Evolutionary conservation across 2,888 invertebrate species (phyloP), one percentile per base, ranked within the genome.

Genomic region (Lagria hirta): DNA sequence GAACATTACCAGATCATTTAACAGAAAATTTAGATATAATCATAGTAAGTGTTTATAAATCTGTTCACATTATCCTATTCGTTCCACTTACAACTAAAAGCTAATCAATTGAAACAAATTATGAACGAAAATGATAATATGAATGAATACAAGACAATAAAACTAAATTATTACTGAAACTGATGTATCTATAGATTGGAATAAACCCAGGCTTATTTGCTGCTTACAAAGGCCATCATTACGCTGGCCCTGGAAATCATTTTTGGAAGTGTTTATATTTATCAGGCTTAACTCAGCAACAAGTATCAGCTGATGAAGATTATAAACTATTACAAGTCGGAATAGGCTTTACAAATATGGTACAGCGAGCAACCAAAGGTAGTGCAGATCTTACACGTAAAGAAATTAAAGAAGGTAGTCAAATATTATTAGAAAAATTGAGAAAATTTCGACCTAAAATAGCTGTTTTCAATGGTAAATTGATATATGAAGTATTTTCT

Each of bases 301-400:
- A 93, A 69, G 87, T 97, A 86, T 93, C 88, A 61, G 94, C 96
- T 2, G 93, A 95, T 65, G 96, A 97, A 73, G 97, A 98, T 73
- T 90, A 86, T 68, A 92, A 92, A 75, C 75, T 97, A 44, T 73
- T 95, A 36, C 89, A 93, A 72, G 88, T 88, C 70, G 96, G 97
- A 48, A 96, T 98, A 66, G 97, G 97, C 3, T 96, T 98, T 74
- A 98, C 97, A 59, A 98, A 98, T 75, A 96, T 98, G 86, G 96
- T 97, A 51, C 82, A 88, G 54, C 82, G 97, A 51, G 93, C 97
- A 37, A 95, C 96, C 1, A 92, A 94, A 74, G 96, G 96, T 55
- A 94, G 93, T 62, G 92, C 94, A 1, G 97, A 98, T 78, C 80
- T 97, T 49, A 92, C 92, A 43, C 80, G 92, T 57, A 88, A 91